A percentile compares a stretch with the other conserved stretches of the same genome.
These are phyloP conservation scores for Monochamus saltuarius DNA, from an alignment of 1,140 invertebrate genomes.

Conservation along the genomic window DNA sequence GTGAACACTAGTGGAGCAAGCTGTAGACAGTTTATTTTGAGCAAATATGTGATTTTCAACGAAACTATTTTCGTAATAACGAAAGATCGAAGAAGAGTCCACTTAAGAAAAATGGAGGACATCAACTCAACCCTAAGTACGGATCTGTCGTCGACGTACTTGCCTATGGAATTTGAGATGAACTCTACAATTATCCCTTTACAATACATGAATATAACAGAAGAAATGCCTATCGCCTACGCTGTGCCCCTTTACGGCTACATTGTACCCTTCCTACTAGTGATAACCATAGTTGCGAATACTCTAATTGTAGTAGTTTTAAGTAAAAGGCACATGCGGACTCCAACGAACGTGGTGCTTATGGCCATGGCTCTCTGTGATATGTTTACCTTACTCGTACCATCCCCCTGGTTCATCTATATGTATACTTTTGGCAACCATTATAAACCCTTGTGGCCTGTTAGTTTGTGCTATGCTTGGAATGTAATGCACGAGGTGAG, in stretches of 20 bases:
- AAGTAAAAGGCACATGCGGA: conserved; percentile 71
- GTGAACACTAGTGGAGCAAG: too few relatives aligned
- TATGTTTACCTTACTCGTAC: conserved; percentile 82
- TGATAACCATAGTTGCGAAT: conserved; percentile 88
- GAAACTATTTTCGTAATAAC: too few relatives aligned
- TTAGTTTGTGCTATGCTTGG: conserved; percentile 75
- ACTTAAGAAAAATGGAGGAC: too few relatives aligned
- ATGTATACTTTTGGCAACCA: conserved; percentile 89
- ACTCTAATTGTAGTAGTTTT: conserved; percentile 81
- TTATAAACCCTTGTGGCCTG: conserved; percentile 71
- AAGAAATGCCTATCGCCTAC: conserved; percentile 67
- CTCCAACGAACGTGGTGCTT: conserved; percentile 87
- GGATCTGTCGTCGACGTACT: too few relatives aligned
- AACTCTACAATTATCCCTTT: too few relatives aligned
- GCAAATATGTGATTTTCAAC: too few relatives aligned
- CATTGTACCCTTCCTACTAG: conserved; percentile 79
- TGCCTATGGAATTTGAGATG: too few relatives aligned
- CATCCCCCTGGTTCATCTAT: conserved; percentile 84
- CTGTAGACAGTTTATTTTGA: too few relatives aligned
- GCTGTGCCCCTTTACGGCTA: conserved; percentile 73
- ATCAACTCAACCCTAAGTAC: too few relatives aligned
- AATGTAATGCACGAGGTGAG: conserved; percentile 77
- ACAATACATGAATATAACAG: conserved; percentile 60
- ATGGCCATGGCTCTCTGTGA: conserved; percentile 91
- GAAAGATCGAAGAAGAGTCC: too few relatives aligned